phyloP scores from a whole-genome alignment of 1,140 invertebrate species.

The Portunus trituberculatus region DNA sequence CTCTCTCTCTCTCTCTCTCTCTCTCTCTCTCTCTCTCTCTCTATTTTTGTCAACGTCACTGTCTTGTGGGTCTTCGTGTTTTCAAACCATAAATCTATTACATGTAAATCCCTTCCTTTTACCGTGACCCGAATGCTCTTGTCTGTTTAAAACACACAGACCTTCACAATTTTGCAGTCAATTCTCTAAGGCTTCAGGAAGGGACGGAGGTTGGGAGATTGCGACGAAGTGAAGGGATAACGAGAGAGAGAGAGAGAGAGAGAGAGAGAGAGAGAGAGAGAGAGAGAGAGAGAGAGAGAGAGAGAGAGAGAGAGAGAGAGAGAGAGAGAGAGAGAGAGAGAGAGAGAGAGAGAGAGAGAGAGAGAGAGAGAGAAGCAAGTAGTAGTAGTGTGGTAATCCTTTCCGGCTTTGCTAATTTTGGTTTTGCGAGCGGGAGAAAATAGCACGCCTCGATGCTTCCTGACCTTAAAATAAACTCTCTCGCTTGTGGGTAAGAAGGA shows the following conservation, averaged over 20 bases:
- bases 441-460: too few relatives aligned
- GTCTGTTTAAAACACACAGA: conserved; percentile 24
- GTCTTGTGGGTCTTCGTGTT: background rate
- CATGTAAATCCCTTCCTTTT: background rate
- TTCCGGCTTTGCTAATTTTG: too few relatives aligned
- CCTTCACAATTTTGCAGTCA: background rate
- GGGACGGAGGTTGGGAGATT: background rate
- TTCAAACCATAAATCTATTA: conserved; percentile 25
- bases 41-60: background rate
- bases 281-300: background rate
- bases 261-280: conserved; percentile 45
- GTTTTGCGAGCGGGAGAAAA: too few relatives aligned
- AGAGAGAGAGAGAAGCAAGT: background rate
- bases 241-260: conserved; percentile 28
- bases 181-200: background rate
- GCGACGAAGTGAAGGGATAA: background rate
- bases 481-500: too few relatives aligned
- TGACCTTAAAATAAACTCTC: too few relatives aligned
- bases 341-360: background rate
- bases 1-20: too few relatives aligned
- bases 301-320: background rate
- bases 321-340: background rate
- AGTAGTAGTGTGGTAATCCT: background rate
- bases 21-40: too few relatives aligned
- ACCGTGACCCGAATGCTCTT: background rate